Conservation (phyloP, 2,888 invertebrate genomes). For the Pristionchus exspectatus region DNA sequence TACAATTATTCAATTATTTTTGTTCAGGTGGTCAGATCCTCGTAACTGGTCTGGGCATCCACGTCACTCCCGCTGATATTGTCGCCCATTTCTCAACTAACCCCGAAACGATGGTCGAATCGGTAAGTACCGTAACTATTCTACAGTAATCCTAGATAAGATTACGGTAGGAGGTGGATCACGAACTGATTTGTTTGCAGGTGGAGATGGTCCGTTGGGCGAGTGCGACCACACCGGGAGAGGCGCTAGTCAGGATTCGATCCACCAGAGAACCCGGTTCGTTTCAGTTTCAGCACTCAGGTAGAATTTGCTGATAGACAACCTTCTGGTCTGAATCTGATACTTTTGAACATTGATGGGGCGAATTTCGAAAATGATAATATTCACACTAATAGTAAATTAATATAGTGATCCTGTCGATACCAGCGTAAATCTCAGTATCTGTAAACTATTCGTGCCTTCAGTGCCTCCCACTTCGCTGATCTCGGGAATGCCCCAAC, state of each 20-base stretch:
- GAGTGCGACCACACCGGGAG: constrained; percentile 61
- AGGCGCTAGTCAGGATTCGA: constrained; percentile 65
- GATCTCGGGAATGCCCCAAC: neutral
- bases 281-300: neutral
- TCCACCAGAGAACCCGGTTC: constrained; percentile 8
- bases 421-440: neutral
- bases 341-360: too few relatives aligned
- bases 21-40: constrained; percentile 53
- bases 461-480: constrained; percentile 25
- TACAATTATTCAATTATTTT: neutral
- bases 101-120: constrained; percentile 55
- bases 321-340: too few relatives aligned
- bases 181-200: constrained; percentile 54
- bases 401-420: too few relatives aligned
- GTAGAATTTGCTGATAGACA: neutral
- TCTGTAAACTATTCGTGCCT: neutral
- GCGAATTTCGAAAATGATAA: neutral
- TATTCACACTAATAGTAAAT: too few relatives aligned
- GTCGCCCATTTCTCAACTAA: constrained; percentile 65
- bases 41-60: constrained; percentile 51
- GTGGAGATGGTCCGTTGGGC: constrained; percentile 66
- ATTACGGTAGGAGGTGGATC: neutral
- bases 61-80: constrained; percentile 61
- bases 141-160: neutral
- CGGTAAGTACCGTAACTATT: neutral